phyloP scores from a whole-genome alignment of 2,113 vertebrate species.

The Myrmecophaga tridactyla region DNA sequence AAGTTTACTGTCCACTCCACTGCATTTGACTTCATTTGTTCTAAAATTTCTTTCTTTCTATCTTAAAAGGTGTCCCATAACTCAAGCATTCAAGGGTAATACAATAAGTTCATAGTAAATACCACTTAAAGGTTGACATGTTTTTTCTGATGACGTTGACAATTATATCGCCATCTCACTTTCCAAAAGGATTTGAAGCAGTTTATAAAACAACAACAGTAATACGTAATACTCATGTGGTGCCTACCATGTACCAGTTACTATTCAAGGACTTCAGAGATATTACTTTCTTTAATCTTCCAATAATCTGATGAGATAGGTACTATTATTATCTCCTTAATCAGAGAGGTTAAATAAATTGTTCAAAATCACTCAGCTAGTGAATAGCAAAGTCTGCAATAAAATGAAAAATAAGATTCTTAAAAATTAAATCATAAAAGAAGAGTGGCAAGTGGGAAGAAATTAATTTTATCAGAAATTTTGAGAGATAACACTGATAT shows the following conservation, averaged over 20 bases:
- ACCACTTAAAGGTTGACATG: neutral
- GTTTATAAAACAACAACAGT: constrained; percentile 21
- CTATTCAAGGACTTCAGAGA: neutral
- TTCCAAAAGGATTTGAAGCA: neutral
- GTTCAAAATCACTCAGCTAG: neutral
- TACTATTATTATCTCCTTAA: neutral
- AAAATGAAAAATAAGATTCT: neutral
- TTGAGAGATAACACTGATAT: neutral
- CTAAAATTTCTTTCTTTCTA: neutral
- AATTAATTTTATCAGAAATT: constrained; percentile 14
- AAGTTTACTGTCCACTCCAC: neutral
- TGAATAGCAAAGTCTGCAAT: neutral
- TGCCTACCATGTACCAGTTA: neutral
- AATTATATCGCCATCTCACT: neutral
- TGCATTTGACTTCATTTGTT: neutral
- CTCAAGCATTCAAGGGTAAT: neutral
- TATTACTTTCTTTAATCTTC: neutral
- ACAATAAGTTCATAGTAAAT: neutral
- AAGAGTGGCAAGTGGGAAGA: neutral
- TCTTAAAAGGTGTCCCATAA: neutral
- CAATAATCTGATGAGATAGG: neutral
- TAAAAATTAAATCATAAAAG: neutral
- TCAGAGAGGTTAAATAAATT: neutral
- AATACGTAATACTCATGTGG: neutral
- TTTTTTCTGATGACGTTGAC: neutral